phyloP scores from a whole-genome alignment of 1,140 invertebrate genomes.

The Acarapis woodi region DNA sequence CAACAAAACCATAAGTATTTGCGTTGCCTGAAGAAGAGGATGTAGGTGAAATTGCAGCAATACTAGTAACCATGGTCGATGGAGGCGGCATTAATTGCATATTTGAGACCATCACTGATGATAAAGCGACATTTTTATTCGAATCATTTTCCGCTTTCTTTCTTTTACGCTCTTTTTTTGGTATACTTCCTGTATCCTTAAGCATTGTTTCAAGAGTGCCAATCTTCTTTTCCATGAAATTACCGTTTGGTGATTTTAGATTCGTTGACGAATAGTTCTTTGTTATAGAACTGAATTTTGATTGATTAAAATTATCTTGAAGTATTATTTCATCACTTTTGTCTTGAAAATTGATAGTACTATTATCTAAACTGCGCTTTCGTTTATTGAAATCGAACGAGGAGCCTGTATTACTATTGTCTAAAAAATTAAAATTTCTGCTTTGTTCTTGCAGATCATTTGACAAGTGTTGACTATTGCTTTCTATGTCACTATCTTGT shows the following conservation, averaged over 20 bases:
- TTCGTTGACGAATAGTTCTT: too few species aligned
- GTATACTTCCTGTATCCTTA: conserved; percentile 33
- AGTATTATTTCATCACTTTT: too few species aligned
- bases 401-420: conserved; percentile 6
- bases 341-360: too few species aligned
- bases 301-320: too few species aligned
- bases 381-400: conserved; percentile 6
- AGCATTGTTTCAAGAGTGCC: conserved; percentile 4
- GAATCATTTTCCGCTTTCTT: conserved; percentile 22
- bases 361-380: conserved; percentile 10
- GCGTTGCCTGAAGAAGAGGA: not conserved
- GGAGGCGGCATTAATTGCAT: conserved; percentile 34
- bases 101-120: not conserved
- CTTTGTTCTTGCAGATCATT: too few species aligned
- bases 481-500: conserved; percentile 7
- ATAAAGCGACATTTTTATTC: not conserved
- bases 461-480: too few species aligned
- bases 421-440: too few species aligned
- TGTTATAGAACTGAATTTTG: too few species aligned
- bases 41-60: not conserved
- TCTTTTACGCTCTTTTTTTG: conserved; percentile 25
- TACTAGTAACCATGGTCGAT: not conserved
- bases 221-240: too few species aligned
- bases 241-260: too few species aligned
- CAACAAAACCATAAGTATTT: conserved; percentile 5